Evolutionary conservation across 1,140 invertebrate genomes (phyloP).

Genomic region (Leptinotarsa defecta): DNA sequence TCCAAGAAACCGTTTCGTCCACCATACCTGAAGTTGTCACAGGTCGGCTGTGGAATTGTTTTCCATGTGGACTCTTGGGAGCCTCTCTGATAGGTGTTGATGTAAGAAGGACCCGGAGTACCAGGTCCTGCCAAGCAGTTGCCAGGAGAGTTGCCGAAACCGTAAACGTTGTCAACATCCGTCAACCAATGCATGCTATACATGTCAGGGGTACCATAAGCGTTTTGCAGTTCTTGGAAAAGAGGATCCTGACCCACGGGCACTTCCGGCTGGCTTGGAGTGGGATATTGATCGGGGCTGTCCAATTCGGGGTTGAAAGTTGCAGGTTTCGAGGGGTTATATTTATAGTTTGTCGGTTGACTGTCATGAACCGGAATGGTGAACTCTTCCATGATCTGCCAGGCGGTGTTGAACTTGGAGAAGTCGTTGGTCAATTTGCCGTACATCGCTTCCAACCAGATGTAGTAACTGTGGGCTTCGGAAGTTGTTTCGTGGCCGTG

Average conservation of each 20-base stretch:
- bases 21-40: slow-evolving; percentile 38
- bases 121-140: slow-evolving; percentile 34
- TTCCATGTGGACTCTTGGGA: slow-evolving; percentile 40
- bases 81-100: slow-evolving; percentile 42
- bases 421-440: slow-evolving; percentile 27
- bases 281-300: slow-evolving; percentile 34
- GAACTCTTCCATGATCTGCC: slow-evolving; percentile 31
- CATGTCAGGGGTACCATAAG: slow-evolving; percentile 28
- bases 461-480: slow-evolving; percentile 36
- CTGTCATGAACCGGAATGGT: slow-evolving; percentile 16
- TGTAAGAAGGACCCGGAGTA: slow-evolving; percentile 29
- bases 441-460: slow-evolving; percentile 30
- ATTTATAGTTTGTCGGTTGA: slow-evolving; percentile 27
- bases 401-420: slow-evolving; percentile 30
- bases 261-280: slow-evolving; percentile 25
- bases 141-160: slow-evolving; percentile 35
- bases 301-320: slow-evolving; percentile 36
- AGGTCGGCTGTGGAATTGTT: slow-evolving; percentile 38
- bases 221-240: slow-evolving; percentile 26
- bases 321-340: slow-evolving; percentile 31
- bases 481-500: slow-evolving; percentile 40
- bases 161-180: slow-evolving; percentile 38
- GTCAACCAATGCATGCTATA: slow-evolving; percentile 38
- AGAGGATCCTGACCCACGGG: slow-evolving; percentile 35
- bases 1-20: slow-evolving; percentile 41